Conservation (phyloP, 2,888 invertebrate species). For the Aphidoletes aphidimyza region DNA sequence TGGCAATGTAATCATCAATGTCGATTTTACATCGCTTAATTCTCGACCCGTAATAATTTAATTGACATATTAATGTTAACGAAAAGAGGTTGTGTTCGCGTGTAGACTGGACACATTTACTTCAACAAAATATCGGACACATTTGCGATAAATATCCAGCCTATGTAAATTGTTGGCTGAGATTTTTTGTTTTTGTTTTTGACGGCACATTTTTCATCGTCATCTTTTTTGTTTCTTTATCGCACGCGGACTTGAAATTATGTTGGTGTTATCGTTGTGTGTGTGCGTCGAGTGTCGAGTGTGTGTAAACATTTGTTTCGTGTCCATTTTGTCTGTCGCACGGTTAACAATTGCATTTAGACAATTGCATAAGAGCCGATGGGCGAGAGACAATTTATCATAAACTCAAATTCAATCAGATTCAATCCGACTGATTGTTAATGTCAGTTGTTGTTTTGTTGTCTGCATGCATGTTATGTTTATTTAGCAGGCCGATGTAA, state of each 20-base stretch:
- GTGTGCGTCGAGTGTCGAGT: neutral
- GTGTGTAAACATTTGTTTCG: neutral
- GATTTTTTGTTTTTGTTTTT: neutral
- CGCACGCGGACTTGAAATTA: neutral
- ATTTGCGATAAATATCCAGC: neutral
- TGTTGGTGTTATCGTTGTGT: neutral
- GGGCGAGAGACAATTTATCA: conserved; percentile 36
- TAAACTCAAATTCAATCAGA: conserved; percentile 20
- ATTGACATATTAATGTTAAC: conserved; percentile 47
- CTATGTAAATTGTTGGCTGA: conserved; percentile 1
- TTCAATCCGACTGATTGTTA: conserved; percentile 29
- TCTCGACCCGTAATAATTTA: conserved; percentile 23
- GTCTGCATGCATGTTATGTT: conserved; percentile 20
- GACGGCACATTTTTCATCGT: neutral
- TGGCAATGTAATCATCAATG: conserved; percentile 43
- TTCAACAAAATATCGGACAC: neutral
- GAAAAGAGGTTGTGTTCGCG: neutral
- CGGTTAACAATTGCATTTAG: neutral
- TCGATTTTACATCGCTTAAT: conserved; percentile 30
- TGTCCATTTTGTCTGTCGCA: neutral
- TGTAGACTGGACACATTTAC: neutral
- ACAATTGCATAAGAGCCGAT: conserved; percentile 37
- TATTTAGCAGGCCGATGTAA: conserved; percentile 17
- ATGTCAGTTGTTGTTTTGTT: neutral
- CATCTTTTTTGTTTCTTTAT: neutral